Percentiles rank a stretch among this genome's conserved stretches.
These are phyloP conservation scores for Diorhabda carinulata DNA, from an alignment of 1,140 invertebrate species.

Conservation along the genomic window DNA sequence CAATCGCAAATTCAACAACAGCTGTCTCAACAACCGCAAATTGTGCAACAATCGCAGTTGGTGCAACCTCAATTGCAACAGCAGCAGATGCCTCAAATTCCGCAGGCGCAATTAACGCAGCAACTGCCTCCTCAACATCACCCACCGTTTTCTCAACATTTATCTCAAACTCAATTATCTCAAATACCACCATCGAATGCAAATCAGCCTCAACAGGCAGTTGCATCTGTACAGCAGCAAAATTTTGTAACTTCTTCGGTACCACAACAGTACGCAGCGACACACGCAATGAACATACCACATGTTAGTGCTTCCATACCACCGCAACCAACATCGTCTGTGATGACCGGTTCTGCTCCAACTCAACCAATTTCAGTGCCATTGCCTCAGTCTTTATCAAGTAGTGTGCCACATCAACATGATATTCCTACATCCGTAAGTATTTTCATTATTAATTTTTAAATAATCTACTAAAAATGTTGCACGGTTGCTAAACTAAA, in stretches of 20 bases:
- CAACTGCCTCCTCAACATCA: constrained; percentile 5
- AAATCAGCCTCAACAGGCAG: constrained; percentile 5
- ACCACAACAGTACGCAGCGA: constrained; percentile 11
- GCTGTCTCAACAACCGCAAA: constrained; percentile 14
- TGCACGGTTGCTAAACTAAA: too few species aligned
- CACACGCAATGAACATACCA: constrained; percentile 8
- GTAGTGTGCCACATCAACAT: constrained; percentile 4
- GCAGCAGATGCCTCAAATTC: constrained; percentile 11
- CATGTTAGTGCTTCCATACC: constrained; percentile 15
- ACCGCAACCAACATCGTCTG: constrained; percentile 10
- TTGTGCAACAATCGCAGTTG: constrained; percentile 1
- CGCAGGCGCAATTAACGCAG: background rate
- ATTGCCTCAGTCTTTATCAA: constrained; percentile 12
- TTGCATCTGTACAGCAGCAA: background rate
- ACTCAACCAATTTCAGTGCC: constrained; percentile 17
- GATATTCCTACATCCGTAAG: constrained; percentile 7
- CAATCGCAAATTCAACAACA: constrained; percentile 2
- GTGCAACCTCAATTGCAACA: constrained; percentile 11
- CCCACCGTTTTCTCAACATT: constrained; percentile 4
- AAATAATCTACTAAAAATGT: too few species aligned
- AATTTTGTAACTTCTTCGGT: constrained; percentile 5
- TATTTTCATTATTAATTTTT: background rate
- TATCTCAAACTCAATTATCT: constrained; percentile 1
- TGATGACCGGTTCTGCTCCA: constrained; percentile 7
- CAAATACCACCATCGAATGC: constrained; percentile 2